Evolutionary conservation across 2,113 vertebrate species (phyloP).

Genomic region (Ia io): DNA sequence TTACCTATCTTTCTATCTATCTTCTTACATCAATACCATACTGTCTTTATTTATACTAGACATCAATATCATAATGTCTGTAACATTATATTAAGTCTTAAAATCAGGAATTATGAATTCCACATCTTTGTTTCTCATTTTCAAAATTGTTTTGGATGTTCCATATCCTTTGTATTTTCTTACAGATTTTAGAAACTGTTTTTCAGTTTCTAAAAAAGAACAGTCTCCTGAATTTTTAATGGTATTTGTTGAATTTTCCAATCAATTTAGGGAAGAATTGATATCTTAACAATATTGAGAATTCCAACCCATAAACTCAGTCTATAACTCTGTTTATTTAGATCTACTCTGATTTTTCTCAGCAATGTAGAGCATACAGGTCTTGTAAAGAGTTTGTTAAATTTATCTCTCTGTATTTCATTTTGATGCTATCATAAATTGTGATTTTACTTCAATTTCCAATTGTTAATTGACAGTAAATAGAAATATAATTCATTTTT

Average conservation of each 20-base stretch:
- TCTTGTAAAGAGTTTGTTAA: background rate
- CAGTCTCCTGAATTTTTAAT: background rate
- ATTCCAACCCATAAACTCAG: background rate
- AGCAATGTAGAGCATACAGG: background rate
- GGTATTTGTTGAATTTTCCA: background rate
- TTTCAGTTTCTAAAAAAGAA: background rate
- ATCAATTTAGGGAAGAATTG: background rate
- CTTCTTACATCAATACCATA: background rate
- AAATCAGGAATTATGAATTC: background rate
- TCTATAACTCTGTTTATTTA: background rate
- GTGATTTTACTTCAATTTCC: background rate
- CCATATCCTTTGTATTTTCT: background rate
- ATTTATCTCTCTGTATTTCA: background rate
- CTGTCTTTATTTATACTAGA: background rate
- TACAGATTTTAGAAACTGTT: background rate
- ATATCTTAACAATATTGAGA: background rate
- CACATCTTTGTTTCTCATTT: background rate
- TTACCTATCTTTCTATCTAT: background rate
- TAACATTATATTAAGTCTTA: background rate
- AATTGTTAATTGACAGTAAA: background rate
- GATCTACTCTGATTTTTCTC: conserved; percentile 6
- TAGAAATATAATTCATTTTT: conserved; percentile 6
- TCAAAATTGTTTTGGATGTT: background rate
- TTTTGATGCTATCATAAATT: conserved; percentile 10
- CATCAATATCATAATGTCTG: background rate